Percentiles rank a stretch among this genome's conserved stretches.
Evolutionary conservation across 2,113 vertebrate species (phyloP).

Genomic region (Brachionichthys hirsutus): DNA sequence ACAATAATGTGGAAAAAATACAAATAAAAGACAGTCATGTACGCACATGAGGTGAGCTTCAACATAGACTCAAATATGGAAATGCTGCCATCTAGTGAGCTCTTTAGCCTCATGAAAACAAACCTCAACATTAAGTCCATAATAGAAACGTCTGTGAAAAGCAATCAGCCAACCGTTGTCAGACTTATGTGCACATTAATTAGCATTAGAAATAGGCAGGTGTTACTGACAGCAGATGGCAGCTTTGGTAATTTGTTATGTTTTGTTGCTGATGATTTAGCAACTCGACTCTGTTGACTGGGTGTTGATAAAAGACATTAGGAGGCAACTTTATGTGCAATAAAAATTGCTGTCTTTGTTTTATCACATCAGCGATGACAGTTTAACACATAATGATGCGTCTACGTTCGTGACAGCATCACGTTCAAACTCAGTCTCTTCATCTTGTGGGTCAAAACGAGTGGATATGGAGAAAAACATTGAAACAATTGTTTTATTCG

Average conservation of each 20-base stretch:
- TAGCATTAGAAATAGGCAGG: not conserved
- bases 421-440: not conserved
- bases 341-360: too few relatives aligned
- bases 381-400: too few relatives aligned
- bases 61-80: slow-evolving; percentile 14
- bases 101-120: not conserved
- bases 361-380: not conserved
- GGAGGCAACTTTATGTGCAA: not conserved
- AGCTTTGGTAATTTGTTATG: not conserved
- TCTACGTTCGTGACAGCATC: not conserved
- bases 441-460: not conserved
- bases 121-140: not conserved
- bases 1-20: slow-evolving; percentile 2
- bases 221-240: not conserved
- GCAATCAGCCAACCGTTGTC: not conserved
- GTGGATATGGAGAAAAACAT: too few relatives aligned
- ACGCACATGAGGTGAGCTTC: not conserved
- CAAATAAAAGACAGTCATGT: too few relatives aligned
- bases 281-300: not conserved
- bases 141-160: not conserved
- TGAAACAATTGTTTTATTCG: too few relatives aligned
- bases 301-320: not conserved
- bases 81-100: slow-evolving; percentile 69
- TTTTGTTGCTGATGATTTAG: not conserved
- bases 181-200: not conserved